phyloP scores from a whole-genome alignment of 2,888 invertebrate species.

The Blera fallax region DNA sequence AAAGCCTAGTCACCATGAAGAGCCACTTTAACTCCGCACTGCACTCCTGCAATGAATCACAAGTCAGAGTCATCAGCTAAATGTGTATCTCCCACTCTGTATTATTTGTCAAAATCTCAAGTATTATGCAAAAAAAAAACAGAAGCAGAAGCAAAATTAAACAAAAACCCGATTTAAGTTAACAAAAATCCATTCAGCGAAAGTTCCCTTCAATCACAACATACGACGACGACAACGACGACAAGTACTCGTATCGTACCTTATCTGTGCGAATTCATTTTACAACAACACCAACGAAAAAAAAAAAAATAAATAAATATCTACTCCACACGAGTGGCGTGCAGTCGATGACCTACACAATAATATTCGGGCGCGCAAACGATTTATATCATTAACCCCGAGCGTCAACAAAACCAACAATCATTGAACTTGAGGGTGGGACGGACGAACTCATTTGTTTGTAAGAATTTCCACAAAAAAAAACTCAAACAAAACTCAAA shows the following conservation, averaged over 20 bases:
- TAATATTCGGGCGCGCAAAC: slow-evolving; percentile 59
- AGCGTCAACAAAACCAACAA: slow-evolving; percentile 55
- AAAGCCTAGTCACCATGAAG: background rate
- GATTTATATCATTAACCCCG: slow-evolving; percentile 65
- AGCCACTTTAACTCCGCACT: background rate
- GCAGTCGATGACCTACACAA: slow-evolving; percentile 69
- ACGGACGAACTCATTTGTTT: slow-evolving; percentile 25
- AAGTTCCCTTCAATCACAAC: slow-evolving; percentile 2
- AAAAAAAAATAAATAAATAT: slow-evolving; percentile 7
- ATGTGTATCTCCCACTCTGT: background rate
- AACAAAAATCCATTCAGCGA: slow-evolving; percentile 29
- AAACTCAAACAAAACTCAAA: background rate
- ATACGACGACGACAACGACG: background rate
- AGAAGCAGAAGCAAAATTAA: background rate
- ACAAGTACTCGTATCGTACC: background rate
- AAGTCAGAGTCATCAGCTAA: background rate
- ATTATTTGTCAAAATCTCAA: background rate
- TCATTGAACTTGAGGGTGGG: slow-evolving; percentile 69
- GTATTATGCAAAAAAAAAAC: slow-evolving; percentile 26
- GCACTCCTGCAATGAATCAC: background rate
- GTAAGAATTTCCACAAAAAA: slow-evolving; percentile 29
- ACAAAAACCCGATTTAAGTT: background rate
- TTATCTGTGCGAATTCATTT: slow-evolving; percentile 51
- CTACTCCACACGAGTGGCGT: slow-evolving; percentile 5
- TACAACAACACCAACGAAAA: slow-evolving; percentile 16